Base-by-base conservation (phyloP, 1,140 invertebrate species). In the Tribolium madens region DNA sequence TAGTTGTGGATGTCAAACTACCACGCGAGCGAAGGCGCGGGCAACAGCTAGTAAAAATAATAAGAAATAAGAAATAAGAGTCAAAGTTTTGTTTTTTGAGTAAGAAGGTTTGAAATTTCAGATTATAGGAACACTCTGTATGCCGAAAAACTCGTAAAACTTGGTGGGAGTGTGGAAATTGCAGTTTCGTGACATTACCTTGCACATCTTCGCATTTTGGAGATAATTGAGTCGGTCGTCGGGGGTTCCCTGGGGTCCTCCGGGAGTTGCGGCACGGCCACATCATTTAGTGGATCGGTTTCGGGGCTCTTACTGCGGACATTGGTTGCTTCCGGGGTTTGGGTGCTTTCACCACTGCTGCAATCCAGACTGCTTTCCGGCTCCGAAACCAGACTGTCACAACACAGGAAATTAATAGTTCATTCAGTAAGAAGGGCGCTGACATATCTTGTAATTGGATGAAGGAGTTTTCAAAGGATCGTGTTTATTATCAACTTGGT, bases 231-330 rank as follows among this genome's bases (percentile, higher is more conserved):
- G 57, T 13, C 26, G 57, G 14, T 57, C 0, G 52, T 0, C 15
- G 5, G 15, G 18, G 52, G 18, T 33, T 15, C 10, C 2, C 3
- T 12, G 26, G 1, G 57, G 57, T 42, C 57, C 21, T n/a, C 12
- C 12, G 21, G 21, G 21, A 64, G 57, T 33, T 64, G 57, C 57
- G 57, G 57, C 12, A 0, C 2, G 14, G 21, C 57, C 57, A 33
- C 57, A 64, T 31, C 57, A 64, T 64, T 64, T 33, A 64, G 14
- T 15, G 57, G 26, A 64, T 64, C 57, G 57, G 57, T 33, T 64
- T 64, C 57, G 21, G 57, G 26, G n/a, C 36, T 64, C 26, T 31
- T 64, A 64, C n/a, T 31, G 57, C 21, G 21, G 26, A 64, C 57
- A 64, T 64, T 14, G 57, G 21, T 14, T 13, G 21, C 57, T 64